Evolutionary conservation across 2,888 invertebrate genomes (phyloP), one percentile per base, ranked within the genome.

Genomic region (Plutella xylostella): DNA sequence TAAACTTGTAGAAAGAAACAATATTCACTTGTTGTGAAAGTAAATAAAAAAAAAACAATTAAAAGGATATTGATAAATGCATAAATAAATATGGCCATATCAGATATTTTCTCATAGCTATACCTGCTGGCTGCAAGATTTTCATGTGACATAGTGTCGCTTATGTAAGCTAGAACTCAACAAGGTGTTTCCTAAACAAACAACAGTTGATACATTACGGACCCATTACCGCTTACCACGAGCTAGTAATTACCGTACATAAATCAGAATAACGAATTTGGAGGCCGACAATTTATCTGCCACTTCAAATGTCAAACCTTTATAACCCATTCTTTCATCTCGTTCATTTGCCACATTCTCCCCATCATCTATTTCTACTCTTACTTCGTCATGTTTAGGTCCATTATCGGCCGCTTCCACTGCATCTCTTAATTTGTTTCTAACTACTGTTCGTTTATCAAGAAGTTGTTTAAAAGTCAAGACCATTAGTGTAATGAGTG

Each of bases 401-500:
- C 22, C n/a, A 4, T 15, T 15, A 14, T 39, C 39, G 17, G 7
- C 17, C 6, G 25, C 2, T 22, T n/a, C 2, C 4, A 15, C 17
- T 15, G 25, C 39, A 25, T 39, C 11, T 25, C 14, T 25, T 25
- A 25, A 11, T 39, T 15, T 22, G 39, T 37, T n/a, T 19, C 14
- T 5, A 25, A 39, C 39, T 34, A 34, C 34, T 34, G 39, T 39
- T 39, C 39, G 25, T 39, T 25, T 39, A 25, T 39, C 39, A 39
- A 39, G 39, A 14, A 39, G 22, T 39, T 65, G 72, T 73, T n/a
- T 63, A 63, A 68, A 72, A 66, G 63, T 66, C 65, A 64, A 77
- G 72, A 75, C 77, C 78, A 80, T 83, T 83, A 80, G 61, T 59
- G 73, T 82, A 82, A 83, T 83, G 80, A 83, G 80, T 78, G 75